Evolutionary conservation across 2,797 vertebrate genomes (phyloP).

Genomic region (Sebastes diploproa): DNA sequence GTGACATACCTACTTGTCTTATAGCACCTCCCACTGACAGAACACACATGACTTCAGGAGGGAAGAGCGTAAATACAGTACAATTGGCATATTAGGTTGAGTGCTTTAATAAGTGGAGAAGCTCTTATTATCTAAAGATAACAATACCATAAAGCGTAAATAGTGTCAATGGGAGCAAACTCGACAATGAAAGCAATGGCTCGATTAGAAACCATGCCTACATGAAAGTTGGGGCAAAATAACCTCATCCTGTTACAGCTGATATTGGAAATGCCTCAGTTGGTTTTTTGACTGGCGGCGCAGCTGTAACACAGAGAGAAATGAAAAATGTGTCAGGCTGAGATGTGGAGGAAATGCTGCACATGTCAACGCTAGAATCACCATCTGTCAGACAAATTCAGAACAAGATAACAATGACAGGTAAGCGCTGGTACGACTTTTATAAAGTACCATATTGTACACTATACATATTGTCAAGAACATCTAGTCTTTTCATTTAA

Average conservation of each 20-base stretch:
- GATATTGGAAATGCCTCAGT: not conserved
- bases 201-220: not conserved
- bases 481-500: not conserved
- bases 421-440: not conserved
- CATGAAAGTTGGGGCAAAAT: not conserved
- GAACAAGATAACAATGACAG: slow-evolving; percentile 22
- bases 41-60: not conserved
- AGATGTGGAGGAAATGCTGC: slow-evolving; percentile 18
- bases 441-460: not conserved
- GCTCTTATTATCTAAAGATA: not conserved
- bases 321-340: slow-evolving; percentile 24
- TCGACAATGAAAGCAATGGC: not conserved
- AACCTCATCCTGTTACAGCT: not conserved
- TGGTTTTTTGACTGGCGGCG: not conserved
- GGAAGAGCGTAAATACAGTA: not conserved
- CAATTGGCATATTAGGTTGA: not conserved
- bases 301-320: slow-evolving; percentile 1
- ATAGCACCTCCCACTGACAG: not conserved
- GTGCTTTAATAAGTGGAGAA: not conserved
- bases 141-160: not conserved
- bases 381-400: slow-evolving; percentile 7
- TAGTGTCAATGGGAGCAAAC: not conserved
- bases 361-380: slow-evolving; percentile 8
- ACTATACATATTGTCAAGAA: not conserved
- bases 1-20: not conserved